Base-by-base conservation (phyloP, 1,140 invertebrate genomes). In the Calliphora vicina region DNA sequence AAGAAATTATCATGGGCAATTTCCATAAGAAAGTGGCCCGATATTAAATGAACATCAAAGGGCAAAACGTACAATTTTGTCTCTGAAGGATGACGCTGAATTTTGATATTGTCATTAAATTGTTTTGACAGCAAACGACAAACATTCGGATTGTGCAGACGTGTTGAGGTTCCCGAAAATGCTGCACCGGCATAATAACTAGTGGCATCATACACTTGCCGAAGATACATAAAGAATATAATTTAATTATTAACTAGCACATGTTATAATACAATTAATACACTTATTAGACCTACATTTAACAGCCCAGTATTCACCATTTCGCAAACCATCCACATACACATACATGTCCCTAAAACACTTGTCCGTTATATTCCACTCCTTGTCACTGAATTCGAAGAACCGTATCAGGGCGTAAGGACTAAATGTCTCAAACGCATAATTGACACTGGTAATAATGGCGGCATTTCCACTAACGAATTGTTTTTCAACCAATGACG, bases 351-450 rank as follows among this genome's bases (percentile, higher is more conserved):
- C 82, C n/a, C 71, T 42, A 5, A 85, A 61, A 61, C 85, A 85
- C 2, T 82, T 83, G 9, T 80, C 73, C 29, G 78, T 84, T 78
- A 85, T 83, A 76, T 85, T 85, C 85, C 85, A 85, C 35, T 82
- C 85, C 29, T 83, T 83, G 73, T 85, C 85, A 67, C 82, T 85
- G 71, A 85, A 85, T 71, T 85, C 85, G 42, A 85, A 85, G 23
- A 85, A 84, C 3, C 82, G 76, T n/a, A 85, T 50, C 17, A 83
- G 81, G 10, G 81, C 61, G 25, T 85, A 84, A 15, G 85, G 85
- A 29, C 80, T 85, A 50, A 84, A 85, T 1, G 72, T 82, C 50
- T 85, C 85, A 35, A 85, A 85, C 2, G 84, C 45, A 67, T 83
- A 84, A 82, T 76, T 83, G 15, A 85, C 85, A 80, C 85, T 85